These are phyloP conservation scores for Watsonalla cultraria DNA, from an alignment of 2,888 invertebrate species.

Conservation along the genomic window DNA sequence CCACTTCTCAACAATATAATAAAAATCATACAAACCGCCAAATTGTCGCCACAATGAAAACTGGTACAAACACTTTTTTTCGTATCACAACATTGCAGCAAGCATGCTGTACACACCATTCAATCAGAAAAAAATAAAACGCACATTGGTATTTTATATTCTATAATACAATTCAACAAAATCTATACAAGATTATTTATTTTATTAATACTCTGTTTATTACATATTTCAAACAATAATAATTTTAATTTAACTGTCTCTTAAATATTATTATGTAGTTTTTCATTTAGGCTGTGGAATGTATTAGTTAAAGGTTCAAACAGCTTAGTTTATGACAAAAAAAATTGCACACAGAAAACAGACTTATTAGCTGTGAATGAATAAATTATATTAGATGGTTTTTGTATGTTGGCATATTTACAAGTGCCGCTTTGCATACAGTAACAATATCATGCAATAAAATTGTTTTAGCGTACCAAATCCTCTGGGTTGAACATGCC, in stretches of 20 bases:
- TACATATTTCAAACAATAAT: conserved; percentile 24
- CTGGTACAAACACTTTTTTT: conserved; percentile 6
- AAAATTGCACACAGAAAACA: conserved; percentile 57
- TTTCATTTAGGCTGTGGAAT: conserved; percentile 36
- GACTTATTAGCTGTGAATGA: conserved; percentile 16
- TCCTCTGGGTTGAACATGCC: conserved; percentile 95
- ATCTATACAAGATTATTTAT: conserved; percentile 47
- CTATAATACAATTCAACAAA: conserved; percentile 64
- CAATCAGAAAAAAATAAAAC: conserved; percentile 37
- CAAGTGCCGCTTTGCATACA: conserved; percentile 49
- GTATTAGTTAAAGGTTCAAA: conserved; percentile 26
- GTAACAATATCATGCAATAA: conserved; percentile 62
- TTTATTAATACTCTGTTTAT: conserved; percentile 42
- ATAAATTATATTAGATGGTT: conserved; percentile 25
- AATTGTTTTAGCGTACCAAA: conserved; percentile 77
- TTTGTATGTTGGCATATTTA: conserved; percentile 51
- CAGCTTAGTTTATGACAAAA: conserved; percentile 19
- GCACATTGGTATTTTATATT: conserved; percentile 39
- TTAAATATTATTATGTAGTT: conserved; percentile 4
- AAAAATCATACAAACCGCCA: conserved; percentile 12
- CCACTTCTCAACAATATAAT: not conserved
- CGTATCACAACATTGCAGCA: conserved; percentile 7
- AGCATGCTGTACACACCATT: conserved; percentile 20
- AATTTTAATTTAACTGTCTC: conserved; percentile 25
- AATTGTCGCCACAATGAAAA: conserved; percentile 7